phyloP scores from a whole-genome alignment of 2,888 invertebrate species.

The Perizoma flavofasciatum region DNA sequence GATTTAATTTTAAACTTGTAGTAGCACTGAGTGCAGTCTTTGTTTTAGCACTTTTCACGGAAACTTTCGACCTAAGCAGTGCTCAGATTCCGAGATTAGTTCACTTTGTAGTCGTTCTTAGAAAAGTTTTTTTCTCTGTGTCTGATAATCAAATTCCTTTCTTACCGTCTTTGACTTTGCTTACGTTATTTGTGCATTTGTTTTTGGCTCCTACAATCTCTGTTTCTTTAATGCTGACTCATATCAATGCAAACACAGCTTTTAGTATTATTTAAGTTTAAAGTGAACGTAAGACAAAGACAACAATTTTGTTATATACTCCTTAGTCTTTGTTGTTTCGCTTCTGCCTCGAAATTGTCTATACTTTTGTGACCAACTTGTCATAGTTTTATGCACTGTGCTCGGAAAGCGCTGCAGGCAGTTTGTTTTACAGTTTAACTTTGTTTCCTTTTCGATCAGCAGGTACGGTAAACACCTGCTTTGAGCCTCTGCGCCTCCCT shows the following conservation, averaged over 20 bases:
- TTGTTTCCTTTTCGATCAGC: constrained; percentile 75
- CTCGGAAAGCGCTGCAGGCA: constrained; percentile 59
- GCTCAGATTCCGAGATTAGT: constrained; percentile 65
- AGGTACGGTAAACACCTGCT: constrained; percentile 63
- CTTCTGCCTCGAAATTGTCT: constrained; percentile 40
- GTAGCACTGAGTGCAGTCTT: constrained; percentile 51
- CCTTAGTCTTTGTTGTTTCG: constrained; percentile 38
- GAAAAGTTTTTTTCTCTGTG: constrained; percentile 58
- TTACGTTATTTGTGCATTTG: constrained; percentile 12
- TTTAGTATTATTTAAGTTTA: constrained; percentile 3
- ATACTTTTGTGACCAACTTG: constrained; percentile 50
- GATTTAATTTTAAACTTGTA: constrained; percentile 57
- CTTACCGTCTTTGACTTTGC: constrained; percentile 39
- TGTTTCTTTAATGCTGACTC: too few species aligned
- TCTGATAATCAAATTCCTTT: constrained; percentile 51
- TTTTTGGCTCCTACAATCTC: neutral
- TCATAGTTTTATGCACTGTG: constrained; percentile 44
- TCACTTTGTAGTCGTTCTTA: constrained; percentile 62
- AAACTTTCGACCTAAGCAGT: constrained; percentile 60
- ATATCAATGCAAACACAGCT: neutral
- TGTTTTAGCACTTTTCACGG: constrained; percentile 51
- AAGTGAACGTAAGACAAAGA: constrained; percentile 17
- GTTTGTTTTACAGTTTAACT: constrained; percentile 76
- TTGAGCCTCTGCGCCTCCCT: constrained; percentile 52
- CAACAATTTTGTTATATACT: constrained; percentile 25